A percentile compares a stretch with the other conserved stretches of the same genome.
These are phyloP conservation scores for Lycaena phlaeas DNA, from an alignment of 2,888 invertebrate species.

Conservation along the genomic window DNA sequence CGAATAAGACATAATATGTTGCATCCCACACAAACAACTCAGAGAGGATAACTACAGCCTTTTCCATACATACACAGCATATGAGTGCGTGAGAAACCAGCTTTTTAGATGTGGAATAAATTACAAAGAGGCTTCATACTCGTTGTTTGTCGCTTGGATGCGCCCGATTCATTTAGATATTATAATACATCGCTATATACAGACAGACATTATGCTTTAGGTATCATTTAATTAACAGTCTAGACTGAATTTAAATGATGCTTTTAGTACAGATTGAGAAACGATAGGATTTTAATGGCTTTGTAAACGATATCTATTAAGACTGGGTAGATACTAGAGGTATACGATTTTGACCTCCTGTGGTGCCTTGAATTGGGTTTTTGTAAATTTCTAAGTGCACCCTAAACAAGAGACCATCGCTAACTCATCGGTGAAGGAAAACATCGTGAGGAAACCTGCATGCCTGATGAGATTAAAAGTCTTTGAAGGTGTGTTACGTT, in stretches of 20 bases:
- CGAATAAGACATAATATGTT: constrained; percentile 19
- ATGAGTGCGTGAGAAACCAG: constrained; percentile 42
- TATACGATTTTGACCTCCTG: too few species aligned
- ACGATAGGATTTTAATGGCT: too few species aligned
- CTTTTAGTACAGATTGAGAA: too few species aligned
- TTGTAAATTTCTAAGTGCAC: too few species aligned
- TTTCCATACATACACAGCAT: constrained; percentile 32
- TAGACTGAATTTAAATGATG: background rate
- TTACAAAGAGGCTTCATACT: constrained; percentile 30
- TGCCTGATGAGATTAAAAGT: too few species aligned
- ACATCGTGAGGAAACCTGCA: too few species aligned
- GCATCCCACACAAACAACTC: constrained; percentile 9
- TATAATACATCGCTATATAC: constrained; percentile 16
- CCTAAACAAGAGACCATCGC: too few species aligned
- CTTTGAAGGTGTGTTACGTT: too few species aligned
- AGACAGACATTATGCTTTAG: background rate
- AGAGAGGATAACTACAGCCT: constrained; percentile 54
- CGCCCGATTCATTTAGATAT: constrained; percentile 37
- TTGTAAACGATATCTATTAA: too few species aligned
- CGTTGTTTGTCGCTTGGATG: constrained; percentile 34
- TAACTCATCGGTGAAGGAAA: too few species aligned
- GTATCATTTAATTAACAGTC: background rate
- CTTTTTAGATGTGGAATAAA: constrained; percentile 32
- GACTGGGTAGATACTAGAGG: too few species aligned
- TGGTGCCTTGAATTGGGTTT: too few species aligned